These are phyloP conservation scores for Lycocorax pyrrhopterus DNA, from an alignment of 2,113 vertebrate species.

Conservation along the genomic window DNA sequence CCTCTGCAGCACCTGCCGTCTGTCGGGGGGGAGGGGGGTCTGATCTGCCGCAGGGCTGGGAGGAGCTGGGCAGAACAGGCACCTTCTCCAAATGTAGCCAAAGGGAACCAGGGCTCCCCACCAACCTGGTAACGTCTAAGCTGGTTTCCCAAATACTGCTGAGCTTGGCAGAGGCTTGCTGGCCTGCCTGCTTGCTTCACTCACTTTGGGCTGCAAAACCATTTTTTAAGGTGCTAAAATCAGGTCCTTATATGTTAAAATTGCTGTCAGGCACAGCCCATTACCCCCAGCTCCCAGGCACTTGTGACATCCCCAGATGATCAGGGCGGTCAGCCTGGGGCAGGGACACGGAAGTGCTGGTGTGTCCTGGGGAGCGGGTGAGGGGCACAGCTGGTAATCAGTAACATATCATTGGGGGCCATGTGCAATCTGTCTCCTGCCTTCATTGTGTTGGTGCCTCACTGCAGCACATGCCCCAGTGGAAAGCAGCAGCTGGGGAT, in stretches of 20 bases:
- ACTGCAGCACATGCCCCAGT: not conserved
- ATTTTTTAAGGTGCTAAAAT: slow-evolving; percentile 54
- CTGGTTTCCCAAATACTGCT: not conserved
- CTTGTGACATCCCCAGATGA: not conserved
- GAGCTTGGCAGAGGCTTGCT: not conserved
- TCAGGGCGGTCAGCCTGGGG: not conserved
- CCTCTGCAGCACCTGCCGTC: not conserved
- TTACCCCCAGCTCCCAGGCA: not conserved
- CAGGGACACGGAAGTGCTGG: fast-evolving
- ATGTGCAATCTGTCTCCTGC: not conserved
- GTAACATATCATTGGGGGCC: not conserved
- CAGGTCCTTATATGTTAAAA: not conserved
- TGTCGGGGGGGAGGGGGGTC: not conserved
- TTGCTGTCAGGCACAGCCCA: not conserved
- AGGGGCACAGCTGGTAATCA: not conserved
- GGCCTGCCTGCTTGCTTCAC: not conserved
- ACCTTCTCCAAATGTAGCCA: not conserved
- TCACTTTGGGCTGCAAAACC: not conserved
- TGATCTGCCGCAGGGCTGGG: not conserved
- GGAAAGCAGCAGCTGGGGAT: not conserved
- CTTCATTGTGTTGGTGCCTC: not conserved
- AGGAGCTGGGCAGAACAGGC: not conserved
- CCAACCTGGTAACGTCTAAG: not conserved
- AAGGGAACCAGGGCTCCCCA: slow-evolving; percentile 6
- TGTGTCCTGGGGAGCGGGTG: fast-evolving